Percentiles rank a stretch among this genome's conserved stretches.
phyloP scores from a whole-genome alignment of 2,888 invertebrate genomes.

The Tipula unca region DNA sequence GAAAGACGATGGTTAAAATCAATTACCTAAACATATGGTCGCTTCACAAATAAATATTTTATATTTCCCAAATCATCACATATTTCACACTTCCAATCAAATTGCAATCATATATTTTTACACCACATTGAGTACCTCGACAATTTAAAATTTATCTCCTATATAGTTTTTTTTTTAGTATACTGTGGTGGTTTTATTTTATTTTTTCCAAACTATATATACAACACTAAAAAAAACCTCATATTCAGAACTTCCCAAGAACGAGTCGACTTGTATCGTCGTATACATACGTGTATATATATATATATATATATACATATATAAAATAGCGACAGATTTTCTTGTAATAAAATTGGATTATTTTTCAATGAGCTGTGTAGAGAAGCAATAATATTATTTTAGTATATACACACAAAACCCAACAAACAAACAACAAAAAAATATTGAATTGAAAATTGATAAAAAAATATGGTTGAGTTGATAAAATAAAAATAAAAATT shows the following conservation, averaged over 20 bases:
- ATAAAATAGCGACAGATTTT: conserved; percentile 20
- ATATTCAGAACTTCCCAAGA: not conserved
- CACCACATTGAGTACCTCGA: not conserved
- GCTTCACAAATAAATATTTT: not conserved
- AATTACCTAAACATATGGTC: not conserved
- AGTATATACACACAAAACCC: not conserved
- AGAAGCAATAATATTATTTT: not conserved
- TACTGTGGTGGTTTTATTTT: not conserved
- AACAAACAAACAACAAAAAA: not conserved
- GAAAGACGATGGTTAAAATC: not conserved
- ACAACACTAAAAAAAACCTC: not conserved
- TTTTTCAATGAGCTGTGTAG: conserved; percentile 20
- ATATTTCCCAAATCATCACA: not conserved
- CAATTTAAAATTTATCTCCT: not conserved
- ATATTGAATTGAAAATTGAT: conserved; percentile 14
- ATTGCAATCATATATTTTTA: not conserved
- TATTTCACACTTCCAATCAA: not conserved
- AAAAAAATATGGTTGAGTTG: conserved; percentile 14
- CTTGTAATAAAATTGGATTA: conserved; percentile 20
- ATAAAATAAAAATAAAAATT: not conserved
- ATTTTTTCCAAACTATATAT: not conserved
- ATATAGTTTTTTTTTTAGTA: not conserved
- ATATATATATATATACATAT: too few relatives aligned
- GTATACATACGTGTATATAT: too few relatives aligned
- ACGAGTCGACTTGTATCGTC: not conserved